A percentile compares a stretch with the other conserved stretches of the same genome.
phyloP scores from a whole-genome alignment of 2,888 invertebrate genomes.

The Rhopalosiphum nymphaeae region DNA sequence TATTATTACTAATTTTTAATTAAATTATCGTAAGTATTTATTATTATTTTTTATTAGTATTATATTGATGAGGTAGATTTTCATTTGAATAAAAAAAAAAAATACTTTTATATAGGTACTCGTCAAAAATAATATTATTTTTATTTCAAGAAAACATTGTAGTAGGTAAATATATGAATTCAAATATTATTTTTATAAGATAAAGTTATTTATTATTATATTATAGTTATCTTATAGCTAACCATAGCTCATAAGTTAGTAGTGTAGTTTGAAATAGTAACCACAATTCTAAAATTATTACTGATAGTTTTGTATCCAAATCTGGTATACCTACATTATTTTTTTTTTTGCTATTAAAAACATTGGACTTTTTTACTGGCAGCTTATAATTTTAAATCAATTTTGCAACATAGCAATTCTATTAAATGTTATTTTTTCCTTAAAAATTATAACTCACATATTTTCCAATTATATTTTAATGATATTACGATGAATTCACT shows the following conservation, averaged over 20 bases:
- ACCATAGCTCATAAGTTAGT: not conserved
- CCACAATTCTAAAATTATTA: not conserved
- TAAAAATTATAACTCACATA: not conserved
- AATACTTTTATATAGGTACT: not conserved
- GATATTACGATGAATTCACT: not conserved
- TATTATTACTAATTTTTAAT: not conserved
- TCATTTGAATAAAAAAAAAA: not conserved
- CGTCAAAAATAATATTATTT: not conserved
- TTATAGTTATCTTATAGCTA: not conserved
- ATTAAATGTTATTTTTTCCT: not conserved
- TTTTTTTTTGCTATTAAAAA: not conserved
- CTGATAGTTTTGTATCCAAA: not conserved
- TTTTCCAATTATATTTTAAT: not conserved
- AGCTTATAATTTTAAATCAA: not conserved
- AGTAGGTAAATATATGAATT: not conserved
- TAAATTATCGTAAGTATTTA: not conserved
- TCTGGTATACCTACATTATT: not conserved
- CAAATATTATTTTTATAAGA: not conserved
- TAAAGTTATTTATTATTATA: not conserved
- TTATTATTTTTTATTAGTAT: not conserved
- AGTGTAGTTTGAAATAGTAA: not conserved
- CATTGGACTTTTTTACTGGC: not conserved
- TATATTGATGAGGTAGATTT: not conserved
- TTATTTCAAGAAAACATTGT: not conserved
- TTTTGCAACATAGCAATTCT: not conserved